A percentile compares a stretch with the other conserved stretches of the same genome.
Conservation (phyloP, 1,140 invertebrate species). For the Drosophila grimshawi region DNA sequence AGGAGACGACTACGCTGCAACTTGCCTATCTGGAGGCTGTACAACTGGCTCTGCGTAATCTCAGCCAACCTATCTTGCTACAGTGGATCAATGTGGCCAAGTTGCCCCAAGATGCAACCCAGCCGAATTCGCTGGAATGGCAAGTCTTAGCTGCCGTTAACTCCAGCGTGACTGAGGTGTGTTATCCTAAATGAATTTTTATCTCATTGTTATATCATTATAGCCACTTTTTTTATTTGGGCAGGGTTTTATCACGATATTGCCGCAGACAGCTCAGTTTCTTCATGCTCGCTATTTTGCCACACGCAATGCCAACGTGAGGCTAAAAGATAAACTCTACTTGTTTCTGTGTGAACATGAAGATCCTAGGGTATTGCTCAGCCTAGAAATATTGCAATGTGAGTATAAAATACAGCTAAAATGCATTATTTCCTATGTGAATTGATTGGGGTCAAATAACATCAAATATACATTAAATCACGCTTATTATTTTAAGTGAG, state of each 20-base stretch:
- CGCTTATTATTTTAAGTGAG: no score
- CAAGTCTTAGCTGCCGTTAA: constrained; percentile 54
- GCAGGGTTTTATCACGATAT: constrained; percentile 74
- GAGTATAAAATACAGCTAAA: constrained; percentile 46
- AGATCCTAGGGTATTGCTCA: constrained; percentile 57
- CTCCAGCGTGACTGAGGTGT: constrained; percentile 55
- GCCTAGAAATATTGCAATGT: constrained; percentile 73
- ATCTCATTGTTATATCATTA: not conserved
- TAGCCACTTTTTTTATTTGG: not conserved
- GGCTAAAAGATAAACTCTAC: constrained; percentile 78
- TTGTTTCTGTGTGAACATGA: constrained; percentile 77
- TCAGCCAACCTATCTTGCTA: constrained; percentile 43
- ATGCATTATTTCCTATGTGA: no score
- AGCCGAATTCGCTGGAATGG: constrained; percentile 30
- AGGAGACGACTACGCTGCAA: constrained; percentile 43
- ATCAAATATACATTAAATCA: no score
- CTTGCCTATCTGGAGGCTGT: constrained; percentile 58
- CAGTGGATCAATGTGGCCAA: constrained; percentile 73
- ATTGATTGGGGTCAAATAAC: no score
- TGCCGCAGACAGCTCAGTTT: constrained; percentile 60
- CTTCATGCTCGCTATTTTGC: constrained; percentile 76
- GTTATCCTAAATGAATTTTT: not conserved
- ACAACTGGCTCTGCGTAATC: constrained; percentile 45
- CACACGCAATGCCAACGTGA: constrained; percentile 70
- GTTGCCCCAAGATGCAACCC: constrained; percentile 21